A percentile compares a stretch with the other conserved stretches of the same genome.
These are phyloP conservation scores for Apodemus agrarius DNA, from an alignment of 2,797 vertebrate genomes.

Conservation along the genomic window DNA sequence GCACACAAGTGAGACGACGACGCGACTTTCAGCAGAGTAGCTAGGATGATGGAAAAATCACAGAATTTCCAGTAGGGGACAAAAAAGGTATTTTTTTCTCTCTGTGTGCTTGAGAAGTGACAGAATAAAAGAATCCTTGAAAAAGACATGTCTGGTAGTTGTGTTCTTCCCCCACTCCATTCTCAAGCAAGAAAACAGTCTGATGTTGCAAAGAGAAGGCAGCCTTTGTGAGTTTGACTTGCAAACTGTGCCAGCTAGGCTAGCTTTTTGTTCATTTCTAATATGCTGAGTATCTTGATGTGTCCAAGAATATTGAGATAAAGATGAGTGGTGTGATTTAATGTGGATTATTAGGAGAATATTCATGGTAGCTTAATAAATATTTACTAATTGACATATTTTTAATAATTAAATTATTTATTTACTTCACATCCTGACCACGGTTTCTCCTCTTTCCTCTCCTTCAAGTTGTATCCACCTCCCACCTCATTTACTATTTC, in stretches of 20 bases:
- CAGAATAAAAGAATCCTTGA: constrained; percentile 75
- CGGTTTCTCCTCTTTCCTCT: neutral
- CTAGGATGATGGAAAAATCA: constrained; percentile 64
- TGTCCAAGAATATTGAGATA: constrained; percentile 43
- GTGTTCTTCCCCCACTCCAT: neutral
- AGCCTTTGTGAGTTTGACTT: constrained; percentile 58
- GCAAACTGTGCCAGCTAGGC: constrained; percentile 32
- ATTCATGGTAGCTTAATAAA: constrained; percentile 48
- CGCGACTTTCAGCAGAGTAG: constrained; percentile 51
- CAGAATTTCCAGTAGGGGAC: constrained; percentile 64
- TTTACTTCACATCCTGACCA: neutral
- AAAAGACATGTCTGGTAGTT: constrained; percentile 53
- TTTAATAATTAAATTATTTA: neutral
- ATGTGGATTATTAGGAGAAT: neutral
- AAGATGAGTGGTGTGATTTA: neutral
- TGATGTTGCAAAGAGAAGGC: constrained; percentile 42
- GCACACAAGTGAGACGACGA: neutral
- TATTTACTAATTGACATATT: constrained; percentile 53
- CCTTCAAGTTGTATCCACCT: neutral
- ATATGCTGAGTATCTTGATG: neutral
- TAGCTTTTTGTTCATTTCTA: constrained; percentile 64
- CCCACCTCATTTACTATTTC: neutral
- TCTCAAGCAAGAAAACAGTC: constrained; percentile 57
- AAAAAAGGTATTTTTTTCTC: constrained; percentile 65
- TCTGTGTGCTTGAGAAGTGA: constrained; percentile 63